Base-by-base conservation (phyloP, 2,113 vertebrate genomes). In the Periophthalmus modestus region DNA sequence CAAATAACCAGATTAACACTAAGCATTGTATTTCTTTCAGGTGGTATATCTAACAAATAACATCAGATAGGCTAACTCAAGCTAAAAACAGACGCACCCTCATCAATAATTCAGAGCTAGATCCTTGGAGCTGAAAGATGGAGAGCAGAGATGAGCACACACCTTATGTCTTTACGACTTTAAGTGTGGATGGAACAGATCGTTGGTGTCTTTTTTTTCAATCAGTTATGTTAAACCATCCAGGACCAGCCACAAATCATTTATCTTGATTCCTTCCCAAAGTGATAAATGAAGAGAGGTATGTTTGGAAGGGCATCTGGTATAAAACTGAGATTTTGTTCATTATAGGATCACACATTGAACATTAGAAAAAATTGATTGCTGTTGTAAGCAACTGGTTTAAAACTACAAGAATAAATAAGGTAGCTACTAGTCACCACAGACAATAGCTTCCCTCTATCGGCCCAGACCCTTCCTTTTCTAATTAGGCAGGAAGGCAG, bases 101-200 rank as follows among this genome's bases (percentile, higher is more conserved):
- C 93, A 93, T 93, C 86, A 91, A 93, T 93, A 92, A 91, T 93
- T 93, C 81, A 93, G 87, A 58, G 71, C 59, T 48, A 57, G 68
- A 81, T 39, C 74, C 68, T 75, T 69, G 78, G 81, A 75, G 83
- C 69, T 87, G 84, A 91, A 84, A 86, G 82, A 89, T 80, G 71
- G 77, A 75, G 82, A 78, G 72, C 72, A 77, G 75, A 0, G 52
- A 83, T 77, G 82, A 73, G 70, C 70, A 65, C 62, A 65, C 39
- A 58, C 69, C 18, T 63, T 63, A 39, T 39, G 61, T 36, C 61
- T n/a, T 76, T 34, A 78, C 23, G 65, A n/a, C 73, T 71, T 2
- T 3, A 63, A 5, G 28, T 4, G 36, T 63, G 61, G 13, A 18
- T 36, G 14, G 14, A 43, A 9, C 39, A 43, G 39, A 43, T 43